Evolutionary conservation across 2,797 vertebrate species (phyloP).

Genomic region (Rachycentron canadum): DNA sequence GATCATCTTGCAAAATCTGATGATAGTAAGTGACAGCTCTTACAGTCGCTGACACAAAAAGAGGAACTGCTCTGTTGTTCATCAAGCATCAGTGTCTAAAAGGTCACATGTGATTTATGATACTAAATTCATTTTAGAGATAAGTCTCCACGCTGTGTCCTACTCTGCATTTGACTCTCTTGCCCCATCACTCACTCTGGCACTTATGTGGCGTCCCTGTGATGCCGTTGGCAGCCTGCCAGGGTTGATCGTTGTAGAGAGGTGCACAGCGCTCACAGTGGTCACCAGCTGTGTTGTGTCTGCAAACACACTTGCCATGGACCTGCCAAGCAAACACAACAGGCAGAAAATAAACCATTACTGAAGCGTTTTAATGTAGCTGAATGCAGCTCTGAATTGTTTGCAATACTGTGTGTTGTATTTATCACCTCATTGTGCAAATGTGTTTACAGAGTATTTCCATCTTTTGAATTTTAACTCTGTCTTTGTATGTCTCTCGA

Average conservation of each 20-base stretch:
- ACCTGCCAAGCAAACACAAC: slow-evolving; percentile 81
- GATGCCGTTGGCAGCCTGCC: slow-evolving; percentile 92
- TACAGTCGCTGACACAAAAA: slow-evolving; percentile 7
- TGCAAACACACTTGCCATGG: slow-evolving; percentile 94
- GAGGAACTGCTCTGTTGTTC: slow-evolving; percentile 29
- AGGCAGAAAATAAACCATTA: neutral
- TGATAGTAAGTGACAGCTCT: slow-evolving; percentile 10
- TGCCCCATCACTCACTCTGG: slow-evolving; percentile 83
- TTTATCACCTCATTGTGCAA: too few relatives aligned
- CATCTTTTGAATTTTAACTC: too few relatives aligned
- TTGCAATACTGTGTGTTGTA: neutral
- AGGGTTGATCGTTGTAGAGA: slow-evolving; percentile 92
- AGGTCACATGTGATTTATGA: slow-evolving; percentile 54
- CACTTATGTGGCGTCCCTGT: slow-evolving; percentile 90
- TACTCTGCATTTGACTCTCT: slow-evolving; percentile 53
- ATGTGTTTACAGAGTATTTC: too few relatives aligned
- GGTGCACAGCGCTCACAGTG: slow-evolving; percentile 93
- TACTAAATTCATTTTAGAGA: slow-evolving; percentile 46
- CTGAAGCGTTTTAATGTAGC: neutral
- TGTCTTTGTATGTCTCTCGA: too few relatives aligned
- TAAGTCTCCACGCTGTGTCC: slow-evolving; percentile 52
- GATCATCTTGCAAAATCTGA: slow-evolving; percentile 7
- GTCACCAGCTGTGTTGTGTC: slow-evolving; percentile 93
- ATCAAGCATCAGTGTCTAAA: slow-evolving; percentile 27
- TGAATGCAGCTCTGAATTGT: neutral